Evolutionary conservation across 2,797 vertebrate genomes (phyloP), one percentile per base, ranked within the genome.

Genomic region (Vespertilio murinus): DNA sequence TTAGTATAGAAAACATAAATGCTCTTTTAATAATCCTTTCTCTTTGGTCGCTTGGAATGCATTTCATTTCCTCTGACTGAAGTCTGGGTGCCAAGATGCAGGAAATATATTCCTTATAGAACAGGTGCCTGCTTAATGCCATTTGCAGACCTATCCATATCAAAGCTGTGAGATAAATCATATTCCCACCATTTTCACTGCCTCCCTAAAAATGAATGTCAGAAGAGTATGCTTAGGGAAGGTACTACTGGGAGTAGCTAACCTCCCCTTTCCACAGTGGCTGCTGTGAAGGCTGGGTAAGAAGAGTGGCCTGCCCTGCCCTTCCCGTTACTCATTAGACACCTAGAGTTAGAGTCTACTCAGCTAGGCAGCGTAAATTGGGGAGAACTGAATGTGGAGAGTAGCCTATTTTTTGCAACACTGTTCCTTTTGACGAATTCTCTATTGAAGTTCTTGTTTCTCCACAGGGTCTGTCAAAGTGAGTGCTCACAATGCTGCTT

Each of bases 41-140:
- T 65, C 35, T 52, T 17, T 82, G 38, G 33, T 40, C 59, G 92
- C 92, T 75, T 79, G 42, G 54, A 92, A 95, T 92, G 52, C 75
- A 56, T 83, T 85, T 90, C 49, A 74, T n/a, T 90, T 87, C 45
- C 45, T 79, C 59, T 78, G 30, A 82, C 56, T 86, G 69, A 95
- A 80, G 47, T 61, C 79, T 67, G 42, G 20, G n/a, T 86, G 42
- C 33, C 47, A 91, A 61, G 65, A 94, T 67, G n/a, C 42, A 84
- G 42, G 17, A 91, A 92, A 69, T 28, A 83, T 2, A 67, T 78
- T 93, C 8, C 25, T 17, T 30, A 13, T 1, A 83, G 42, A 88
- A 71, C 6, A 93, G 7, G 35, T 77, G 28, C 80, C 17, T 95
- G 71, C 91, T 91, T 92, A 77, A 87, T 74, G 8, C 20, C 18